A percentile compares a stretch with the other conserved stretches of the same genome.
Evolutionary conservation across 2,113 vertebrate species (phyloP).

Genomic region (Dryoscopus gambensis): DNA sequence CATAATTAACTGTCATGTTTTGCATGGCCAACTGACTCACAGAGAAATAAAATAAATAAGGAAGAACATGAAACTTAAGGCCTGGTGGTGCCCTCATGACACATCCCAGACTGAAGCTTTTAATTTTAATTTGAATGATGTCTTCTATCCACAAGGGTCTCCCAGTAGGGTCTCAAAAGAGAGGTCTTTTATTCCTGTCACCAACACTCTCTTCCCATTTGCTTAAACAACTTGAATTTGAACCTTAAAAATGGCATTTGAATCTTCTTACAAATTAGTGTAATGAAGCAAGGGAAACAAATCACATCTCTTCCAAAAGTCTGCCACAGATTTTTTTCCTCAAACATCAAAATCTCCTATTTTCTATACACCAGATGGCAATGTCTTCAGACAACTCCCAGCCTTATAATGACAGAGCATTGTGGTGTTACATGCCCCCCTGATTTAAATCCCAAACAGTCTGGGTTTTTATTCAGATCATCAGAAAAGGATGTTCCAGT

Average conservation of each 20-base stretch:
- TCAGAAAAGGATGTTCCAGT: neutral
- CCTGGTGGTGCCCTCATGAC: neutral
- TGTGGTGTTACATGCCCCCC: neutral
- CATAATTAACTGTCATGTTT: conserved; percentile 37
- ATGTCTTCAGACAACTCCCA: conserved; percentile 12
- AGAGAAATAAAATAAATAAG: conserved; percentile 9
- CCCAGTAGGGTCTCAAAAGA: neutral
- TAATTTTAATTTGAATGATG: neutral
- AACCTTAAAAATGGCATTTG: neutral
- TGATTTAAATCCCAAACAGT: neutral
- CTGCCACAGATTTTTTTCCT: neutral
- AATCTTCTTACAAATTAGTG: neutral
- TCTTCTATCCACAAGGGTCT: neutral
- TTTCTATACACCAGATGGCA: neutral
- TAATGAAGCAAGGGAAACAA: neutral
- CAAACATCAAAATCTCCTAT: neutral
- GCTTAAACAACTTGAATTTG: neutral
- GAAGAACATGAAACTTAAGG: neutral
- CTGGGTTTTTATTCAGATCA: neutral
- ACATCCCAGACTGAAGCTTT: neutral
- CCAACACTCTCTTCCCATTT: neutral
- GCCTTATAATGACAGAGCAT: neutral
- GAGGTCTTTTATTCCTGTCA: neutral
- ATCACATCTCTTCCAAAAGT: neutral
- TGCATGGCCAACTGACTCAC: conserved; percentile 1